Conservation (phyloP, 2,888 invertebrate species). For the Erebia ligea region DNA sequence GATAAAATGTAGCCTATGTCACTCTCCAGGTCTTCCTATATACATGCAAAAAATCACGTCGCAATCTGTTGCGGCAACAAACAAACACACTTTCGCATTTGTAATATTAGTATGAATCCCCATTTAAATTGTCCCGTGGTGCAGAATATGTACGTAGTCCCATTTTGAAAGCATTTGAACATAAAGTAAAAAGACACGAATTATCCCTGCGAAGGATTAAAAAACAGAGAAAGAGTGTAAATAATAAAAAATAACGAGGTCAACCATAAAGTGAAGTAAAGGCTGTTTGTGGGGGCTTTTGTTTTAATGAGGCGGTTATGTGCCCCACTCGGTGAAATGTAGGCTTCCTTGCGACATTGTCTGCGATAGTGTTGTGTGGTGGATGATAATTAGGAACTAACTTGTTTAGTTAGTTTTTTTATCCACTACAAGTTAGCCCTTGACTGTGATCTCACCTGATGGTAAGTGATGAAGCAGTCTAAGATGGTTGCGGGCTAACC, state of each 20-base stretch:
- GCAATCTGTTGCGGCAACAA: too few relatives aligned
- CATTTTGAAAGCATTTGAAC: slow-evolving; percentile 6
- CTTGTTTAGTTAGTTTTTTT: background rate
- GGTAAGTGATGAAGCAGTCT: too few relatives aligned
- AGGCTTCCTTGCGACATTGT: slow-evolving; percentile 32
- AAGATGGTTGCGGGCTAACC: too few relatives aligned
- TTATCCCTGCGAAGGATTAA: slow-evolving; percentile 23
- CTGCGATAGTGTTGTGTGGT: background rate
- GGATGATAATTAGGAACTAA: slow-evolving; percentile 10
- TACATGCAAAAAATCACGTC: too few relatives aligned
- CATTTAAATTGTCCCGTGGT: background rate
- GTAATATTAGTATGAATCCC: background rate
- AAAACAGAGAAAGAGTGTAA: slow-evolving; percentile 28
- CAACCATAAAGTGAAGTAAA: slow-evolving; percentile 38
- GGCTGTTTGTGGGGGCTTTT: slow-evolving; percentile 36
- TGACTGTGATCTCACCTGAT: too few relatives aligned
- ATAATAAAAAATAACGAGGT: slow-evolving; percentile 38
- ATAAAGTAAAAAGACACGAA: slow-evolving; percentile 1
- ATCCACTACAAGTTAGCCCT: too few relatives aligned
- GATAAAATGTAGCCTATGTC: too few relatives aligned
- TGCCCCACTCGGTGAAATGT: slow-evolving; percentile 32
- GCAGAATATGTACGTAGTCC: background rate
- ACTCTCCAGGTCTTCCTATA: too few relatives aligned
- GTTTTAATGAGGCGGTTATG: slow-evolving; percentile 37
- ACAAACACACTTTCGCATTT: too few relatives aligned